Evolutionary conservation across 2,113 vertebrate species (phyloP), one percentile per base, ranked within the genome.

Genomic region (Sardina pilchardus): DNA sequence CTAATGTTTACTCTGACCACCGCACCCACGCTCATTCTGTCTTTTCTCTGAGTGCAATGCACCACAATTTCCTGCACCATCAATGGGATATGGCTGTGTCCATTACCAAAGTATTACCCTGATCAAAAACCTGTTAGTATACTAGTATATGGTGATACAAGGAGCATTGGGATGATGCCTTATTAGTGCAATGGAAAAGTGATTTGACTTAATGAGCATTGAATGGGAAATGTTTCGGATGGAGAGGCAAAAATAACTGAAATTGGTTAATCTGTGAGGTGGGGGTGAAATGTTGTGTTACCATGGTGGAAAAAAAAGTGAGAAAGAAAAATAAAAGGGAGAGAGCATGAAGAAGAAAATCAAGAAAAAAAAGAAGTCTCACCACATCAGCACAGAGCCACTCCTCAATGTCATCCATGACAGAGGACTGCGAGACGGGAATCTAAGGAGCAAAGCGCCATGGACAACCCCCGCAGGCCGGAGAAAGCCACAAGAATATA

Each of bases 391-490:
- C 96, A 96, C 97, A 95, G 95, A 99, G 97, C 97, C 97, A 99
- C 93, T 97, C 96, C 96, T 99, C 97, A 96, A 99, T 97, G 96
- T 99, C 97, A 96, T 99, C 97, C 97, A 99, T 98, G 95, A 98
- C 96, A 95, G 97, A 97, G 95, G 97, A 96, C 96, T 98, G 97
- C 92, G 95, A 95, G 93, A 99, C 98, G 47, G 98, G 98, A 94
- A 99, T 99, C 98, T 99, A 97, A 92, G 94, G 94, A 95, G 94
- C 94, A 96, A 96, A 94, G 96, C 96, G 96, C 96, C 94, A 96
- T 90, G 95, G 94, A 95, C 90, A 94, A 95, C 94, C 95, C 94
- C 95, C 92, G 91, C 94, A 93, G 90, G 91, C 89, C 86, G 94
- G 94, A 86, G 94, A 96, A 95, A 96, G 94, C 94, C 96, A 96